Evolutionary conservation across 2,113 vertebrate species (phyloP).

Genomic region (Gila orcuttii): DNA sequence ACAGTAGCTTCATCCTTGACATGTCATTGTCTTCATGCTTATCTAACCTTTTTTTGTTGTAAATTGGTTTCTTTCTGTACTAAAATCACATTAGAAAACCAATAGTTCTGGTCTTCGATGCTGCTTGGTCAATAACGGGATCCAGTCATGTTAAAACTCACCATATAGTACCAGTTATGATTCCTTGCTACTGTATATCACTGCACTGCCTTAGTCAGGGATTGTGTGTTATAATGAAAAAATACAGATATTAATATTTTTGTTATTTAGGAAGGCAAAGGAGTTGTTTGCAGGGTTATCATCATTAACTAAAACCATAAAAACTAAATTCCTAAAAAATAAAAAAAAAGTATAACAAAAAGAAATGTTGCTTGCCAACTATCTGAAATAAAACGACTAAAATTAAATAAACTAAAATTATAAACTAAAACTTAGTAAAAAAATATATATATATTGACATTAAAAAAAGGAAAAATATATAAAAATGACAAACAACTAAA

Average conservation of each 20-base stretch:
- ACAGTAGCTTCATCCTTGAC: conserved; percentile 53
- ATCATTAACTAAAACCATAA: too few species aligned
- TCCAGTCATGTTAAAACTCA: not conserved
- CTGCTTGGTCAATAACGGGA: not conserved
- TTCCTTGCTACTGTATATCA: not conserved
- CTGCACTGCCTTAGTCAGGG: too few species aligned
- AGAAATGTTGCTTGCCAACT: too few species aligned
- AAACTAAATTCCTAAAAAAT: too few species aligned
- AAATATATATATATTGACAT: too few species aligned
- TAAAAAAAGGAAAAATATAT: too few species aligned
- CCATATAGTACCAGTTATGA: not conserved
- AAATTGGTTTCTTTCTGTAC: conserved; percentile 27
- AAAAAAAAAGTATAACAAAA: too few species aligned
- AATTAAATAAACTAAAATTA: too few species aligned
- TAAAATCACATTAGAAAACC: not conserved
- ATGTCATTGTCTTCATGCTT: conserved; percentile 33
- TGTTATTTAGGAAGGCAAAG: not conserved
- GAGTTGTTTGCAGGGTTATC: not conserved
- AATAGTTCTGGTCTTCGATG: not conserved
- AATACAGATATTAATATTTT: not conserved
- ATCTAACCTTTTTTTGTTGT: conserved; percentile 24
- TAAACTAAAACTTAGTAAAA: too few species aligned
- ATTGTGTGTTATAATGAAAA: not conserved
- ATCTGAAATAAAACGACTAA: too few species aligned
- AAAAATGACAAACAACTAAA: too few species aligned